phyloP scores from a whole-genome alignment of 2,797 vertebrate genomes.

The Halcyon badia region DNA sequence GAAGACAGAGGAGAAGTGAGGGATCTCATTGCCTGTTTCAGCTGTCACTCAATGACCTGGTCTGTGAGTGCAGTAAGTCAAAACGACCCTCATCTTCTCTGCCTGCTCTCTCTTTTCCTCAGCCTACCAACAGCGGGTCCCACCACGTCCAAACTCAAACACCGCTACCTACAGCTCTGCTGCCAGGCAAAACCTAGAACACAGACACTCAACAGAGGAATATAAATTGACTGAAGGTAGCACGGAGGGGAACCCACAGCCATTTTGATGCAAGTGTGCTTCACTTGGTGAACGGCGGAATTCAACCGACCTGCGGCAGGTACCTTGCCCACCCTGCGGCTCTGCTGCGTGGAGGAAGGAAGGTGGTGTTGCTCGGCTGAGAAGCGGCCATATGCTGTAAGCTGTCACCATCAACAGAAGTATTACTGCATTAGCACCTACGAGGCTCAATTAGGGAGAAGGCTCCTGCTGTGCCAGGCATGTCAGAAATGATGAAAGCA shows the following conservation, averaged over 20 bases:
- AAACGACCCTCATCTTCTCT: not conserved
- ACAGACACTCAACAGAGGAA: not conserved
- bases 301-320: not conserved
- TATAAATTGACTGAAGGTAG: not conserved
- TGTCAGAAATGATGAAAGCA: not conserved
- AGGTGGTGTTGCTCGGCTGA: not conserved
- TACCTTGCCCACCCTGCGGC: not conserved
- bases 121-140: not conserved
- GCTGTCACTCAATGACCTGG: not conserved
- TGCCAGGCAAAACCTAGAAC: not conserved
- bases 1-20: not conserved
- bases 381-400: not conserved
- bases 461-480: not conserved
- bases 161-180: not conserved
- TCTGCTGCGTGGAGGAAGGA: not conserved
- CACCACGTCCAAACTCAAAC: not conserved
- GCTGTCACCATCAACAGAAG: not conserved
- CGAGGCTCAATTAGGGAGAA: not conserved
- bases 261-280: not conserved
- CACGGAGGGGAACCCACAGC: not conserved
- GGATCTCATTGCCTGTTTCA: not conserved
- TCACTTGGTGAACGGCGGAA: not conserved
- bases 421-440: constrained; percentile 22
- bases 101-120: not conserved
- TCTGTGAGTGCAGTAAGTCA: not conserved